Conservation (phyloP, 2,797 vertebrate species). For the Chaetodon trifasciatus region DNA sequence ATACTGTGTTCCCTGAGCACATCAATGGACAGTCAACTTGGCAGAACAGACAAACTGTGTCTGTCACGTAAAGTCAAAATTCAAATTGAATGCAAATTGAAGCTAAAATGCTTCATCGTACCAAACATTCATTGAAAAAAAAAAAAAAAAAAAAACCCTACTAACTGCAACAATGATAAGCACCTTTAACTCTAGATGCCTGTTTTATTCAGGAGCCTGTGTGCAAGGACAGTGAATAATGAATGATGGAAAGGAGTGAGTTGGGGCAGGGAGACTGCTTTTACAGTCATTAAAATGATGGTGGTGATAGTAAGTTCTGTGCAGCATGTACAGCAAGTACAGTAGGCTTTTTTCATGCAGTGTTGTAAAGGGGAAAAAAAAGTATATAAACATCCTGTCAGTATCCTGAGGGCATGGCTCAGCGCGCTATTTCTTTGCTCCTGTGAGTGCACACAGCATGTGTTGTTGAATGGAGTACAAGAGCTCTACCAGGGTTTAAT, state of each 20-base stretch:
- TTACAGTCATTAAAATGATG: conserved; percentile 13
- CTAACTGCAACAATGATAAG: background rate
- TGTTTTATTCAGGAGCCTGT: conserved; percentile 8
- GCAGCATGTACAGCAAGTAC: background rate
- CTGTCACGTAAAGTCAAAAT: background rate
- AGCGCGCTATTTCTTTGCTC: conserved; percentile 25
- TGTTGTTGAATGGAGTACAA: conserved; percentile 37
- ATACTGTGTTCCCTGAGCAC: background rate
- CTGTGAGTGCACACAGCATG: conserved; percentile 32
- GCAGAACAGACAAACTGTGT: too few species aligned
- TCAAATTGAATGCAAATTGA: background rate
- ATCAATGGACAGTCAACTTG: too few species aligned
- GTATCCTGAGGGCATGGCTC: conserved; percentile 23
- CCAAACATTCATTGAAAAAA: background rate
- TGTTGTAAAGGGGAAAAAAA: background rate
- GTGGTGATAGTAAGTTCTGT: background rate
- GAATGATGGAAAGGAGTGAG: conserved; percentile 2
- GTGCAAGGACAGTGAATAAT: conserved; percentile 24
- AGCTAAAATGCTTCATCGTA: background rate
- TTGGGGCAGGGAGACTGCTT: background rate
- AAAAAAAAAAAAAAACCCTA: background rate
- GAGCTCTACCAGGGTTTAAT: conserved; percentile 5
- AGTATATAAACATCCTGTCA: background rate
- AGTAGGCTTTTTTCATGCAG: background rate
- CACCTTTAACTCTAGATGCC: background rate